Conservation (phyloP, 2,797 vertebrate genomes). For the Cercopithecus petaurista region DNA sequence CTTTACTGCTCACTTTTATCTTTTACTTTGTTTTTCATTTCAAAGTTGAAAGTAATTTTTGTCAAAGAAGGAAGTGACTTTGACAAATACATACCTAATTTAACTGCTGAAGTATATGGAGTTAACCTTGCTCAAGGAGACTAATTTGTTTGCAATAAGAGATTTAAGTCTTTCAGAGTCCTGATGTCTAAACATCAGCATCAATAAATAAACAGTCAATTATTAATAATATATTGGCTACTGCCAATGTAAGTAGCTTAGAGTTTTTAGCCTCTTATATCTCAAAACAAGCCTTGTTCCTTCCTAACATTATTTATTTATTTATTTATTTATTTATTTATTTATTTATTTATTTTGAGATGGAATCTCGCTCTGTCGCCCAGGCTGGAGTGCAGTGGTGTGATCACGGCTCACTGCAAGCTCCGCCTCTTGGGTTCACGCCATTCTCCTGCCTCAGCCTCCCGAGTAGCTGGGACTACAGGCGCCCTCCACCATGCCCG, state of each 20-base stretch:
- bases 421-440: too few relatives aligned
- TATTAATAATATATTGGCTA: not conserved
- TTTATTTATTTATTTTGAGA: too few relatives aligned
- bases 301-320: not conserved
- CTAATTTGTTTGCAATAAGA: not conserved
- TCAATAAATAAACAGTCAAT: not conserved
- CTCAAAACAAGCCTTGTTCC: not conserved
- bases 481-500: accelerated
- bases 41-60: not conserved
- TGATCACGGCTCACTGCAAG: too few relatives aligned
- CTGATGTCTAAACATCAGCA: not conserved
- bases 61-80: not conserved
- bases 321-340: too few relatives aligned
- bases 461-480: too few relatives aligned
- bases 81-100: not conserved
- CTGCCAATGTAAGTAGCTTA: not conserved
- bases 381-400: too few relatives aligned
- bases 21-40: not conserved
- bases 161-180: not conserved
- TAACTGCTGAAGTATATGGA: not conserved
- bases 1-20: not conserved
- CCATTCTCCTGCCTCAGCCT: too few relatives aligned
- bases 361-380: too few relatives aligned
- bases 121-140: not conserved
- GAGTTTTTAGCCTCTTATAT: not conserved